phyloP scores from a whole-genome alignment of 2,888 invertebrate species.

The Charanyca ferruginea region DNA sequence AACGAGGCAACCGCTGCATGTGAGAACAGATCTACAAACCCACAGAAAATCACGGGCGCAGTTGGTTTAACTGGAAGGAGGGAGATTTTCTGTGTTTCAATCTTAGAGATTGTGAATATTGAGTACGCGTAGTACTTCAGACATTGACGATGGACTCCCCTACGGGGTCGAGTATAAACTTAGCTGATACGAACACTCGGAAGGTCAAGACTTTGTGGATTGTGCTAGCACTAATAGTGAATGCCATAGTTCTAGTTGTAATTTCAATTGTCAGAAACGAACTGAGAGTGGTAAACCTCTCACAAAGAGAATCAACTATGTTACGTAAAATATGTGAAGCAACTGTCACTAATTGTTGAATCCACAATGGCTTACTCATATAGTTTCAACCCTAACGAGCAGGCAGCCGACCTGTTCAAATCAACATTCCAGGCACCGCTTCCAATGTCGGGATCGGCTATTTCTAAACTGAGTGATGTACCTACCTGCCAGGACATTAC shows the following conservation, averaged over 20 bases:
- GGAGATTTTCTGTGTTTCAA: too few species aligned
- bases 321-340: background rate
- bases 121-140: too few species aligned
- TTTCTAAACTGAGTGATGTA: background rate
- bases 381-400: background rate
- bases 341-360: background rate
- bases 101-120: too few species aligned
- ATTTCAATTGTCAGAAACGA: background rate
- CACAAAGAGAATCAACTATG: background rate
- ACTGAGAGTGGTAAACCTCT: background rate
- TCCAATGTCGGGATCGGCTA: background rate
- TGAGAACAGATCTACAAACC: too few species aligned
- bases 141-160: slow-evolving; percentile 7
- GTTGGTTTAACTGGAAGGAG: too few species aligned
- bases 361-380: background rate
- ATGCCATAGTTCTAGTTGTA: background rate
- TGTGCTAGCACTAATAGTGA: background rate
- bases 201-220: background rate
- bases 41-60: too few species aligned
- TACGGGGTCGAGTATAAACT: background rate
- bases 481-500: background rate
- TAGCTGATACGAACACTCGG: background rate
- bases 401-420: background rate
- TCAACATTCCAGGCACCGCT: background rate
- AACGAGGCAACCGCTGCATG: too few species aligned